phyloP scores from a whole-genome alignment of 2,888 invertebrate species.

The Caenorhabditis sp. region DNA sequence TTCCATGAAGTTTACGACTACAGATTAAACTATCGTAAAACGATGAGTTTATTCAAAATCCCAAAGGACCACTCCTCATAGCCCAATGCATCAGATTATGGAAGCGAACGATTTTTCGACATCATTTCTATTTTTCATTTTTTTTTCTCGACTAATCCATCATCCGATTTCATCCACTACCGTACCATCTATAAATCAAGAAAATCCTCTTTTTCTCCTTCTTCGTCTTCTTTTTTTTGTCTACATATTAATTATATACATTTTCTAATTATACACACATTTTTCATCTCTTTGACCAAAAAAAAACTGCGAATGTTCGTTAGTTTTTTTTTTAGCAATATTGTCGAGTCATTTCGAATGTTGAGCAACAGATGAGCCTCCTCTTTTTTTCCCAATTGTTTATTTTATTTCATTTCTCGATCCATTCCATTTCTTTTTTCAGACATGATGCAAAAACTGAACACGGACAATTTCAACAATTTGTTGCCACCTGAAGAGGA shows the following conservation, averaged over 20 bases:
- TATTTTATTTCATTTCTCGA: not conserved
- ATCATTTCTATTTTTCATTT: not conserved
- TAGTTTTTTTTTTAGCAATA: no score
- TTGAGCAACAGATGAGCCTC: no score
- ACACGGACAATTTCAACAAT: conserved; percentile 35
- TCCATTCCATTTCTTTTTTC: not conserved
- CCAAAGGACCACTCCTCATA: no score
- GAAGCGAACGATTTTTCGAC: conserved; percentile 13
- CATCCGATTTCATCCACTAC: no score
- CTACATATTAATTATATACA: not conserved
- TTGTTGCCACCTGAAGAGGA: conserved; percentile 51
- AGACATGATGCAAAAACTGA: conserved; percentile 11
- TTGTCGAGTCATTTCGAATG: no score
- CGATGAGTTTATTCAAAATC: no score
- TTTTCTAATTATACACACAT: not conserved
- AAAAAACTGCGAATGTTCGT: no score
- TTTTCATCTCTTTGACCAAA: not conserved
- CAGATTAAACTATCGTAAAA: no score
- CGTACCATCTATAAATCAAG: not conserved
- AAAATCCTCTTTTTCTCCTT: not conserved
- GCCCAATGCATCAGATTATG: no score
- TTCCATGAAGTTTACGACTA: no score
- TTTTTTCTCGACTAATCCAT: not conserved
- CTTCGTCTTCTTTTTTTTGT: not conserved
- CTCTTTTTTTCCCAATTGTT: not conserved